Evolutionary conservation across 2,797 vertebrate species (phyloP), one percentile per base, ranked within the genome.

Genomic region (Acomys russatus): DNA sequence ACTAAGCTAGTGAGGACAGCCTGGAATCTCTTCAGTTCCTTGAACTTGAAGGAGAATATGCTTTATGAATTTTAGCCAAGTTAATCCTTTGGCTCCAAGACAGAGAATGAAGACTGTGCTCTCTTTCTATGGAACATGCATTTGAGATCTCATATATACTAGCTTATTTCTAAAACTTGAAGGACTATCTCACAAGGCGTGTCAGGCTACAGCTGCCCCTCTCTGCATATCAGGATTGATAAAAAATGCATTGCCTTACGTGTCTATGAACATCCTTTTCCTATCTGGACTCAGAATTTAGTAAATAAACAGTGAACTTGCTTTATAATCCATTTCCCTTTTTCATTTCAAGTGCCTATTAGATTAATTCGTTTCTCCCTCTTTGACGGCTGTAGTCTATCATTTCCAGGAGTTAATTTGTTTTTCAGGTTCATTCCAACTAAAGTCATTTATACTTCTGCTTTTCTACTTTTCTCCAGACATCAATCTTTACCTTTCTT

Each of bases 361-460:
- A 51, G 44, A n/a, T 66, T 71, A 86, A 56, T 54, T 49, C 2
- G 44, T 35, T 49, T 17, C 23, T 28, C 49, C 11, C 5, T 63
- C 38, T 77, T 92, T 79, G 28, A 68, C 35, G 63, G 15, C 10
- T 17, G 4, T 5, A 49, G 23, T 61, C 71, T 68, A 23, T 82
- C 63, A 78, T 88, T 84, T 8, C 15, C 38, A 61, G 30, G 54
- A 30, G 4, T 59, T 78, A 56, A 59, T 73, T 73, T 73, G 28
- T 28, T 68, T 71, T 61, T 74, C 6, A 56, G 9, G 2, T 30
- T 91, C 59, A 64, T 28, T 92, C 4, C 44, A 88, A 74, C 28
- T 35, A 38, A 64, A 71, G 30, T 90, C 54, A 85, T 71, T 76
- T 88, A 71, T 64, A 89, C 22, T 51, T 44, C 71, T 66, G 33